Evolutionary conservation across 2,797 vertebrate genomes (phyloP), one percentile per base, ranked within the genome.

Genomic region (Lates japonicus): DNA sequence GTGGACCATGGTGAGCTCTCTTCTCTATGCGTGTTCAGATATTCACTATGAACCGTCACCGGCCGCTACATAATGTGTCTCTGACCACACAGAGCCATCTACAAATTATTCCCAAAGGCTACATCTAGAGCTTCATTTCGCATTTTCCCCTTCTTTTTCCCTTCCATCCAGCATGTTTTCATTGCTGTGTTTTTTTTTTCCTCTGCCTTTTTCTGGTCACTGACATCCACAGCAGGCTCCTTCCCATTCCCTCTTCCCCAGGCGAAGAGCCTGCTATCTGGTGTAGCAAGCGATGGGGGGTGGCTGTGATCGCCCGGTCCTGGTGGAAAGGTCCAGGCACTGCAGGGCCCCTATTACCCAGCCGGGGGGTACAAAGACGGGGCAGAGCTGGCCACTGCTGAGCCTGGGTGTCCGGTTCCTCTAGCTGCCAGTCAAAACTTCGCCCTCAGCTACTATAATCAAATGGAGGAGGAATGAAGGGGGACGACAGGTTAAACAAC

Each of bases 391-490:
- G 87, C 92, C 93, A 90, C 94, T 83, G 87, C 90, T 90, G 92
- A 90, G 90, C 77, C 68, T 2, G 90, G 91, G 95, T 96, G 93
- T 95, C 90, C 73, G 71, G 90, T 95, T 95, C 92, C 94, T 88
- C 80, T 59, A 85, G 84, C 93, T 94, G 95, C 94, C 95, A 93
- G 89, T 96, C 95, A 95, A 92, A 92, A 90, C 80, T 82, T 90
- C 66, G 81, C 93, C 91, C 81, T 90, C 82, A 94, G 94, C 93
- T 88, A 92, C 85, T 81, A 84, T 79, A 90, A 89, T 87, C 80
- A 85, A 92, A 91, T 69, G 68, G 70, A 87, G 72, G 81, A 81
- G 85, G 84, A 87, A 93, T 87, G 83, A 92, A 88, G 77, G 70
- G 82, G 64, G 85, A 87, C 82, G 77, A 88, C 92, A 93, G 94